These are phyloP conservation scores for Drosophila kanapiae DNA, from an alignment of 1,140 invertebrate species.

Conservation along the genomic window DNA sequence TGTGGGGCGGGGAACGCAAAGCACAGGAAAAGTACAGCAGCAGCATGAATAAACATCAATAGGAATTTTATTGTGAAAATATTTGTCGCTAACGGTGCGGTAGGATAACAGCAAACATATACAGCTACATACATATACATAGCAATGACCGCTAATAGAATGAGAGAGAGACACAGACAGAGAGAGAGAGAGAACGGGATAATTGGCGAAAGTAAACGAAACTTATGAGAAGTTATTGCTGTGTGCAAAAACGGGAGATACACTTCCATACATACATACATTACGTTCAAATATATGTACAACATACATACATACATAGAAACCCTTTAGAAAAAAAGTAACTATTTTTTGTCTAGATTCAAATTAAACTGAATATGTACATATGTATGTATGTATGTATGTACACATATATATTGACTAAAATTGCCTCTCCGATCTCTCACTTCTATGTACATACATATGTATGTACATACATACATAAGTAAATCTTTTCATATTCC, in stretches of 20 bases:
- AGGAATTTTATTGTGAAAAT: constrained; percentile 66
- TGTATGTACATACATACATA: too few species aligned
- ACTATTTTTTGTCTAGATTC: too few species aligned
- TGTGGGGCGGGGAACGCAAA: constrained; percentile 1
- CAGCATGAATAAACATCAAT: constrained; percentile 71
- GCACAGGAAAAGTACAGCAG: constrained; percentile 5
- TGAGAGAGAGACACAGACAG: not conserved
- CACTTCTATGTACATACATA: too few species aligned
- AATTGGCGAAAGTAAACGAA: constrained; percentile 17
- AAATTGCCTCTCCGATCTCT: too few species aligned
- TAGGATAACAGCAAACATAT: constrained; percentile 17
- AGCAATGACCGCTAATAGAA: constrained; percentile 36
- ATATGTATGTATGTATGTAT: too few species aligned
- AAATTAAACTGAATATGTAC: too few species aligned
- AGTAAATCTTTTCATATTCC: too few species aligned
- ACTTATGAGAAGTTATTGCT: constrained; percentile 25
- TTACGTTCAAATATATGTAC: not conserved
- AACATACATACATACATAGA: too few species aligned
- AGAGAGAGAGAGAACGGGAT: not conserved
- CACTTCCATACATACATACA: not conserved
- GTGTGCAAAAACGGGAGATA: constrained; percentile 3
- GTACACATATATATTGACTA: too few species aligned
- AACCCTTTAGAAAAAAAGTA: not conserved
- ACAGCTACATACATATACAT: too few species aligned
- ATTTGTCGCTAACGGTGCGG: constrained; percentile 39